Base-by-base conservation (phyloP, 2,797 vertebrate species). In the Rhynchonycteris naso region DNA sequence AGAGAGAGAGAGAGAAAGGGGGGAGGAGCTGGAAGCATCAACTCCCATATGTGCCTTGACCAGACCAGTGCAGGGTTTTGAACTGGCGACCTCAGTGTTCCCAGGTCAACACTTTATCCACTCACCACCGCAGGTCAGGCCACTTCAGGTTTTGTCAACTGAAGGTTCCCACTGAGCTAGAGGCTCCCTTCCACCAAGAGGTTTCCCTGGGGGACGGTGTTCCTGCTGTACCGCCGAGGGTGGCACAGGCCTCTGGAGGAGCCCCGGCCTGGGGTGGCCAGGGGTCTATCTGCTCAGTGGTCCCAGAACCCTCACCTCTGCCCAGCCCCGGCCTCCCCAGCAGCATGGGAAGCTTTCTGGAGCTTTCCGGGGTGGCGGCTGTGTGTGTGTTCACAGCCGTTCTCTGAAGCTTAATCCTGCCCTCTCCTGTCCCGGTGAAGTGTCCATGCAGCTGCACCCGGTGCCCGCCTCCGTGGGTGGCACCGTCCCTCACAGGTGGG, bases 151-250 rank as follows among this genome's bases (percentile, higher is more conserved):
- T 38, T 50, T 21, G 10, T 71, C 43, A 2, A 6, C 5, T n/a
- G 66, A 15, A 7, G 33, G 26, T 7, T 21, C 28, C 66, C 33
- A 2, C 66, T 2, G 9, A 71, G 65, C 47, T 33, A 21, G 6
- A 43, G 74, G 33, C 13, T 24, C 16, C 58, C 50, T 2, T 8
- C 14, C 7, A 5, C n/a, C n/a, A n/a, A 3, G 22, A 0, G 1
- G 5, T 7, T 50, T 56, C 18, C n/a, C 43, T 35, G 11, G 5
- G 30, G 30, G n/a, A n/a, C n/a, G n/a, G n/a, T n/a, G n/a, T n/a
- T n/a, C n/a, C n/a, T n/a, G n/a, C n/a, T n/a, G n/a, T n/a, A n/a
- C n/a, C n/a, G n/a, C n/a, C n/a, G n/a, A n/a, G n/a, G n/a, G 56
- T 0, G 9, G 33, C 63, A 21, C n/a, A 10, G 52, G 76, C 13